Conservation (phyloP, 1,140 invertebrate genomes). For the Spodoptera frugiperda region DNA sequence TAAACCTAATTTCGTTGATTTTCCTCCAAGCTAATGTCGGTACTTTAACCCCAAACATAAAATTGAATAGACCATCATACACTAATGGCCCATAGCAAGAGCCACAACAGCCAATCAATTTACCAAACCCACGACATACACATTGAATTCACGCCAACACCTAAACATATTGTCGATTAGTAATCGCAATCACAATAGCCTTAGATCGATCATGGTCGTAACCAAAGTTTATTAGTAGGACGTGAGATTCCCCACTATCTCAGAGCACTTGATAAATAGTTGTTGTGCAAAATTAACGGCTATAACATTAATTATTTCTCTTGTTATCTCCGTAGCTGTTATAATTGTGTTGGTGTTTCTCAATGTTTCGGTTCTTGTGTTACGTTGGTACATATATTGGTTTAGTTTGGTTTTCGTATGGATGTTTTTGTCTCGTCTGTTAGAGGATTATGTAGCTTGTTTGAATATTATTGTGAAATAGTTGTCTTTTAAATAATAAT, state of each 20-base stretch:
- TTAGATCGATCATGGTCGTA: conserved; percentile 25
- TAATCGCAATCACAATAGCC: conserved; percentile 13
- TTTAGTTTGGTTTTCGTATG: too few relatives aligned
- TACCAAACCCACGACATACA: background rate
- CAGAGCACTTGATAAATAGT: conserved; percentile 39
- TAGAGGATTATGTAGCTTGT: too few relatives aligned
- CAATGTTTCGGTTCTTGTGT: conserved; percentile 21
- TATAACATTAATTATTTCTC: conserved; percentile 48
- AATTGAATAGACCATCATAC: too few relatives aligned
- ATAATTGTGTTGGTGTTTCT: conserved; percentile 39
- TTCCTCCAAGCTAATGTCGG: too few relatives aligned
- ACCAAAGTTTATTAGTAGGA: conserved; percentile 36
- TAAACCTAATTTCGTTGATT: too few relatives aligned
- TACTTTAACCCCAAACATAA: too few relatives aligned
- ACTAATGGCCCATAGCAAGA: too few relatives aligned
- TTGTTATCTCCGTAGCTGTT: conserved; percentile 38
- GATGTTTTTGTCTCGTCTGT: too few relatives aligned
- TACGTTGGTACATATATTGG: background rate
- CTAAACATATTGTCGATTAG: conserved; percentile 17
- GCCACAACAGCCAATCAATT: too few relatives aligned
- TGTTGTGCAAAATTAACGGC: conserved; percentile 45
- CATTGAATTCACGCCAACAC: conserved; percentile 9
- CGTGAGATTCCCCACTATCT: conserved; percentile 38
- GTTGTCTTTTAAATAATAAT: too few relatives aligned
- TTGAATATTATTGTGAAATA: too few relatives aligned